Conservation (phyloP, 2,113 vertebrate species). For the Lophotis ruficrista region DNA sequence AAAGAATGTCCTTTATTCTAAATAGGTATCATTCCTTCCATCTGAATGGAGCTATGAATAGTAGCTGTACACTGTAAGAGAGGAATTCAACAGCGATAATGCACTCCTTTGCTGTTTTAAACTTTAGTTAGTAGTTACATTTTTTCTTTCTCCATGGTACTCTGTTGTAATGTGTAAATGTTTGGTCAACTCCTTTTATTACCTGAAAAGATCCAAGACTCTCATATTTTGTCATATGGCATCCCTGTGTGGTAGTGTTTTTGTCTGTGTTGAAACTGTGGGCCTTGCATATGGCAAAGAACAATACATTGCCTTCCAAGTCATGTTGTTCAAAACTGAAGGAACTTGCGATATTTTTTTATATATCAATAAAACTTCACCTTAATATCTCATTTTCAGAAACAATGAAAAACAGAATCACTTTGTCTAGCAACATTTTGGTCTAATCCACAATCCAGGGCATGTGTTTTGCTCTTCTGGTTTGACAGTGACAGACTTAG, state of each 20-base stretch:
- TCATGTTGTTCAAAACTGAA: neutral
- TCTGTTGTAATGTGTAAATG: neutral
- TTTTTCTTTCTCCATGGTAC: neutral
- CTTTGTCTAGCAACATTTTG: neutral
- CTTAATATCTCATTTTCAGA: neutral
- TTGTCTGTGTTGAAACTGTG: neutral
- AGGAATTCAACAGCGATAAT: neutral
- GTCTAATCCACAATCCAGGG: neutral
- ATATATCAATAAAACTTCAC: neutral
- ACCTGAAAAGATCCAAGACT: neutral
- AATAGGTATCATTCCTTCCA: neutral
- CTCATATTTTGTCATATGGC: neutral
- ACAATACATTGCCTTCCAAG: neutral
- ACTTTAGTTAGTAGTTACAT: neutral
- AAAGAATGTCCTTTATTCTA: neutral
- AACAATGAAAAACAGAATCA: neutral
- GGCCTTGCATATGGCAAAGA: neutral
- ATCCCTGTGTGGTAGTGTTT: neutral
- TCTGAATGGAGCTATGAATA: neutral
- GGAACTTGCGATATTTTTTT: neutral
- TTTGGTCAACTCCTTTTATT: neutral
- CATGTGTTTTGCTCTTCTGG: neutral
- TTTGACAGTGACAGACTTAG: neutral
- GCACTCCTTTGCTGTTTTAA: neutral
- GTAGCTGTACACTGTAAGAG: neutral